Conservation (phyloP, 2,797 vertebrate species). For the Cuniculus paca region DNA sequence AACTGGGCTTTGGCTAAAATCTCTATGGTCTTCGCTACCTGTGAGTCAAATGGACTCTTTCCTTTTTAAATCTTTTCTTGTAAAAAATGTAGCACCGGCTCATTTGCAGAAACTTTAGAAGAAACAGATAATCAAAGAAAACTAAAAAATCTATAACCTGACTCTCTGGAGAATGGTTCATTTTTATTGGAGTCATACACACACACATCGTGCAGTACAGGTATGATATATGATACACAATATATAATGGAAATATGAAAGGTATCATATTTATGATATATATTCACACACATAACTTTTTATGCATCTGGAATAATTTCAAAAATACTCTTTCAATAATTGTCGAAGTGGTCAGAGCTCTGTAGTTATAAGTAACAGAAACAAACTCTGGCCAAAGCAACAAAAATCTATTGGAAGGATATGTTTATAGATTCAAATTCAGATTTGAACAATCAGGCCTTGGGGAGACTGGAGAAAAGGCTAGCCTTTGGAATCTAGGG, state of each 20-base stretch:
- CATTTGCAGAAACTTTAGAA: not conserved
- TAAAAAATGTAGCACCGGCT: not conserved
- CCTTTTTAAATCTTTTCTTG: constrained; percentile 10
- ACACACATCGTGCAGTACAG: not conserved
- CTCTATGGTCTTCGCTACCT: not conserved
- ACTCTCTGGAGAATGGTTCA: not conserved
- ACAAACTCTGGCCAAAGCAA: not conserved
- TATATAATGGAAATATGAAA: not conserved
- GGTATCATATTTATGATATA: not conserved
- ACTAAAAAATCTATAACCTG: not conserved
- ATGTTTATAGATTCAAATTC: not conserved
- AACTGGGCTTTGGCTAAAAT: not conserved
- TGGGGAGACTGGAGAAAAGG: not conserved
- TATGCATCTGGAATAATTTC: not conserved
- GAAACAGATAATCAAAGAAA: not conserved
- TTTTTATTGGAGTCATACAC: not conserved
- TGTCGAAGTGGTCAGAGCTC: not conserved
- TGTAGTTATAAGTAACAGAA: not conserved
- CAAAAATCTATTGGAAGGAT: not conserved
- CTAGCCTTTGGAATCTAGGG: not conserved
- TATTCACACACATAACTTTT: not conserved
- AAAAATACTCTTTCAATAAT: not conserved
- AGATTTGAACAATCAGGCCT: not conserved
- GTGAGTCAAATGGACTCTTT: not conserved
- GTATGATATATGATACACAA: not conserved